Evolutionary conservation across 2,113 vertebrate species (phyloP).

Genomic region (Tiliqua scincoides): DNA sequence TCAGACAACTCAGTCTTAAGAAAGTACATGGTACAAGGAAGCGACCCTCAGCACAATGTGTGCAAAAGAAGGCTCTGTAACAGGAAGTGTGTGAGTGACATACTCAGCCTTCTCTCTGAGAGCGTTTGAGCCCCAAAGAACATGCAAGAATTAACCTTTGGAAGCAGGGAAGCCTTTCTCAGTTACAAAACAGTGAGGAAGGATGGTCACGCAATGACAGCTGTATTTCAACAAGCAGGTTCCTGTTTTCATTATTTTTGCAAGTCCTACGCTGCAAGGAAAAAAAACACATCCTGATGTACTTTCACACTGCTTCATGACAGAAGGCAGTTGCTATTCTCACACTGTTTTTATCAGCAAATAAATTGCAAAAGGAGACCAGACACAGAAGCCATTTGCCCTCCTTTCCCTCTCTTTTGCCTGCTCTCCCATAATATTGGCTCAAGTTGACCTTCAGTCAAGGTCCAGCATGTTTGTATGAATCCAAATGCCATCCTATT

Average conservation of each 20-base stretch:
- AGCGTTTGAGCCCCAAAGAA: background rate
- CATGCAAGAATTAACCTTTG: background rate
- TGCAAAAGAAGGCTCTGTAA: background rate
- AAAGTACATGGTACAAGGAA: background rate
- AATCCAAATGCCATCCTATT: background rate
- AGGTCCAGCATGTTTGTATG: background rate
- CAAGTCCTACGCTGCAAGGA: background rate
- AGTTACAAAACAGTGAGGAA: conserved; percentile 28
- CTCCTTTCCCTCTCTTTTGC: background rate
- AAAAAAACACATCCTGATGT: background rate
- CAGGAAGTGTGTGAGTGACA: background rate
- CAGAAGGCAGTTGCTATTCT: background rate
- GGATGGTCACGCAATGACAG: background rate
- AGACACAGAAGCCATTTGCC: background rate
- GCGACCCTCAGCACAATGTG: background rate
- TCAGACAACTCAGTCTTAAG: background rate
- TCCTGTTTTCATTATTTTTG: background rate
- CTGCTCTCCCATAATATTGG: background rate
- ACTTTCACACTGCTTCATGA: conserved; percentile 2
- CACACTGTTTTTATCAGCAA: background rate
- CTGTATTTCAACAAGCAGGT: conserved; percentile 19
- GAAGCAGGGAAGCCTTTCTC: background rate
- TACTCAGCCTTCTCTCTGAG: background rate
- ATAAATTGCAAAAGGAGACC: background rate
- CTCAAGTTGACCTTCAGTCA: background rate